Evolutionary conservation across 2,113 vertebrate genomes (phyloP).

Genomic region (Poeciliopsis turrubarensis): DNA sequence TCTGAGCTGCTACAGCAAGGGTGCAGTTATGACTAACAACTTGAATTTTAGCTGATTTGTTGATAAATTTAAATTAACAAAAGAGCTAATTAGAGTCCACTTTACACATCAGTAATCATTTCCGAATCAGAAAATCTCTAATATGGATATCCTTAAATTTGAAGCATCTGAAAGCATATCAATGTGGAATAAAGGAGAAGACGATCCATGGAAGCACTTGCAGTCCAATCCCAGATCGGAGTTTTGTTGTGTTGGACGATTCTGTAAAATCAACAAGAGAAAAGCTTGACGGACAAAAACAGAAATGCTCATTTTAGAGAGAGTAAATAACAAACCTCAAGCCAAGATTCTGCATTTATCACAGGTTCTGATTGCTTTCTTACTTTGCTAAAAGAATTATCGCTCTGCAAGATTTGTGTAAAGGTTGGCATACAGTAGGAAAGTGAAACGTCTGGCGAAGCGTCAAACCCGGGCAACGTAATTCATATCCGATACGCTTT

Average conservation of each 20-base stretch:
- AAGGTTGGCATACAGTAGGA: not conserved
- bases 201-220: not conserved
- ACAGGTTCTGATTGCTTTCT: not conserved
- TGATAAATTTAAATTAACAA: slow-evolving; percentile 35
- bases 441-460: no score
- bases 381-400: not conserved
- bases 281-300: no score
- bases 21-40: slow-evolving; percentile 24
- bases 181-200: not conserved
- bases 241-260: no score
- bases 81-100: slow-evolving; percentile 9
- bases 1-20: slow-evolving; percentile 26
- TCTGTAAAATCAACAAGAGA: no score
- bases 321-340: not conserved
- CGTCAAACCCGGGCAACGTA: no score
- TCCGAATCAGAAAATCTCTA: slow-evolving; percentile 8
- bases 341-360: not conserved
- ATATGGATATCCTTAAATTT: not conserved
- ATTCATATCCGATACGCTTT: no score
- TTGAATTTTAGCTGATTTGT: slow-evolving; percentile 11
- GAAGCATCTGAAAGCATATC: not conserved
- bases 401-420: not conserved
- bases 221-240: no score
- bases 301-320: not conserved
- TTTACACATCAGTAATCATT: slow-evolving; percentile 12